These are phyloP conservation scores for Teleiodes luculella DNA, from an alignment of 2,888 invertebrate genomes.

Conservation along the genomic window DNA sequence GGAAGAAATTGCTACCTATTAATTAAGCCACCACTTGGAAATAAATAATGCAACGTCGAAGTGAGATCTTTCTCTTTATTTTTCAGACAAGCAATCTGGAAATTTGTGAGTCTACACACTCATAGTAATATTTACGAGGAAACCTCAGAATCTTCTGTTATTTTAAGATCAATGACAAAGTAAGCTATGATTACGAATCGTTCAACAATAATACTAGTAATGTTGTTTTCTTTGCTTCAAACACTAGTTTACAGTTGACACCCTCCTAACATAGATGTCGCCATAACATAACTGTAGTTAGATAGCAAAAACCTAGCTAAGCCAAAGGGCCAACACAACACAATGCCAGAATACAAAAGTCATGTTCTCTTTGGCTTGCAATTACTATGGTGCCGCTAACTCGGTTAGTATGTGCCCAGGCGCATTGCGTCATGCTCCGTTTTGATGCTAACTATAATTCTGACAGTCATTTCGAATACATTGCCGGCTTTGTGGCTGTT, in stretches of 20 bases:
- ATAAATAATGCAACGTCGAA: too few species aligned
- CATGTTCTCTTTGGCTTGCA: constrained; percentile 18
- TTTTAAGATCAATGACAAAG: too few species aligned
- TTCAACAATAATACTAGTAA: too few species aligned
- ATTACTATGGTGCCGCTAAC: constrained; percentile 30
- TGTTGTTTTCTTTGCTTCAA: too few species aligned
- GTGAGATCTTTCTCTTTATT: too few species aligned
- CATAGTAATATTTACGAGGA: too few species aligned
- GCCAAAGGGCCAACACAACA: not conserved
- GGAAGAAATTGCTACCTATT: too few species aligned
- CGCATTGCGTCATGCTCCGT: constrained; percentile 22
- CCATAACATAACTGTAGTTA: not conserved
- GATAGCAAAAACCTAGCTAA: constrained; percentile 3
- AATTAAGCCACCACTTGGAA: too few species aligned
- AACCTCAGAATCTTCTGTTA: too few species aligned
- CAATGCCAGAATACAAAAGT: not conserved
- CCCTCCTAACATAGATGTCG: constrained; percentile 3
- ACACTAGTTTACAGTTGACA: not conserved
- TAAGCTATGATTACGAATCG: too few species aligned
- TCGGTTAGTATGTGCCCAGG: constrained; percentile 25
- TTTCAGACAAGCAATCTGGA: too few species aligned
- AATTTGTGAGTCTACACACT: too few species aligned
- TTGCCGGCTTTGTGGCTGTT: not conserved
- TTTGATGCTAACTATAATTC: not conserved
- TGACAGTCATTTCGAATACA: not conserved